Base-by-base conservation (phyloP, 1,140 invertebrate genomes). In the Anoplolepis gracilipes region DNA sequence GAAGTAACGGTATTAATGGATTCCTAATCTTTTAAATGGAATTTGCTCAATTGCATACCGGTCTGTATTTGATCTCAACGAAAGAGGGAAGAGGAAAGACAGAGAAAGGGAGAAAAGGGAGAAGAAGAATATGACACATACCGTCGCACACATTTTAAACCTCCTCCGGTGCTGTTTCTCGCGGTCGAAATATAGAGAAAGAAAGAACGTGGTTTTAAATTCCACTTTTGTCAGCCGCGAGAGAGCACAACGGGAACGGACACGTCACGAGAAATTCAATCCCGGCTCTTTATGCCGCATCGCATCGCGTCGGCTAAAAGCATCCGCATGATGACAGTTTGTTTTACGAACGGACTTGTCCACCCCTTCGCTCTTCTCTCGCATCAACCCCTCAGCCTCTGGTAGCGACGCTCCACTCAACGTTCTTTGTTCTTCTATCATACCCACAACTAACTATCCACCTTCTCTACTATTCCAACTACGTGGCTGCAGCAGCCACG, bases 251-350 rank as follows among this genome's bases (percentile, higher is more conserved):
- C 79, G 28, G 64, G 46, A 77, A 85, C 61, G 70, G 64, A 62
- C 55, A 11, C 46, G 72, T 67, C 85, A 69, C 86, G 57, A 87
- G 86, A 90, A 90, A 90, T 90, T 85, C 86, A 85, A 90, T 85
- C 82, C 82, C 72, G 36, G 42, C 76, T 87, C 70, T 89, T 85
- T 82, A 85, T 75, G 85, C 61, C 85, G 70, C 85, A 84, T 84
- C 72, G 72, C 87, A 65, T 87, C 75, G 69, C 64, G 39, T 59
- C 70, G 36, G 75, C 82, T 90, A 90, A 90, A 90, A 90, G 82
- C 89, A 89, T 89, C 75, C 46, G 77, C 42, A 64, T 13, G 81
- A 67, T 57, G 81, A 87, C 85, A 78, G 88, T 81, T 87, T 89
- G 85, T 90, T 89, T 90, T 90, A 87, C 76, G 85, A 85, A 90